Base-by-base conservation (phyloP, 2,797 vertebrate species). In the Arrhamphus sclerolepis region DNA sequence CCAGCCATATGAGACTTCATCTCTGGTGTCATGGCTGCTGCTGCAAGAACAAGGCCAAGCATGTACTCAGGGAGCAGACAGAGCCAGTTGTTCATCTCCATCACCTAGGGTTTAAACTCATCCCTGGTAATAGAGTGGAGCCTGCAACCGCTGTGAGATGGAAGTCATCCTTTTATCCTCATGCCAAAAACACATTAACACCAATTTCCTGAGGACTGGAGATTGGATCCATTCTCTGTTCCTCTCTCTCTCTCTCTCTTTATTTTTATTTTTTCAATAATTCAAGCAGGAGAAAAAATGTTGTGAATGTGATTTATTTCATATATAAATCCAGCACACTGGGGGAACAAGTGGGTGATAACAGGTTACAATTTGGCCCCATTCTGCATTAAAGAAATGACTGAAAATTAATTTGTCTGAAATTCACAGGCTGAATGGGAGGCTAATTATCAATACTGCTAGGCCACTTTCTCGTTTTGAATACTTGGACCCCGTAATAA, bases 1-100 rank as follows among this genome's bases (percentile, higher is more conserved):
- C 54, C 69, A 78, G 76, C 78, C 76, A 80, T 76, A 63, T 55
- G 77, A 86, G 82, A 80, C 78, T 78, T 86, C 82, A 43, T 87
- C 83, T 89, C 79, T 76, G 41, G 83, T 80, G 76, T 82, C 82
- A 68, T 56, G 70, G 77, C 76, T 78, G 70, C 84, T 44, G 75
- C 83, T 64, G 76, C 80, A 83, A 77, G 75, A 86, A 82, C 82
- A 78, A 77, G 83, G 71, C 80, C 73, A 28, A 73, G 76, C 70
- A 56, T 56, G 71, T 58, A 44, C 75, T 80, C 62, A 43, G 83
- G 86, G 84, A 86, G 78, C 80, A 82, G 79, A 54, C 67, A 10
- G 34, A 74, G 57, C 64, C 72, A 57, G 67, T 83, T 85, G 78
- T 83, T 88, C 73, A 60, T 75, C 73, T 80, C 87, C 72, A 34